phyloP scores from a whole-genome alignment of 1,140 invertebrate species.

The Apocrypta bakeri region DNA sequence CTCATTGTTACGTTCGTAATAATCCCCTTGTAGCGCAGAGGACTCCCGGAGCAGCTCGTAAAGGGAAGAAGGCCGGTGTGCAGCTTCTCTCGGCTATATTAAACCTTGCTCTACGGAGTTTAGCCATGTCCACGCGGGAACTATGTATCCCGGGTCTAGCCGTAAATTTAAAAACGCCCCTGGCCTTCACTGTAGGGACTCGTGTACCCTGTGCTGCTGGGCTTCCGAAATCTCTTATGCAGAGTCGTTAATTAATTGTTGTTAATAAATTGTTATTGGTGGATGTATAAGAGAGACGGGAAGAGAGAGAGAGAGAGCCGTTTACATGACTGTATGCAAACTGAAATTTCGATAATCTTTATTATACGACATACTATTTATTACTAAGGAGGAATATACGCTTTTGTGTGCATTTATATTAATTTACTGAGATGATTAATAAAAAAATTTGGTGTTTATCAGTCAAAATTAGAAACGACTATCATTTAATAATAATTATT shows the following conservation, averaged over 20 bases:
- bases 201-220: neutral
- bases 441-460: no score
- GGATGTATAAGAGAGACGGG: neutral
- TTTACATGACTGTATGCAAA: neutral
- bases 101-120: slow-evolving; percentile 27
- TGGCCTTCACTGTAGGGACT: slow-evolving; percentile 51
- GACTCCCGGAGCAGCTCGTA: neutral
- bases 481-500: no score
- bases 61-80: neutral
- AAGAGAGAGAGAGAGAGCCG: no score
- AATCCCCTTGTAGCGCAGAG: slow-evolving; percentile 18
- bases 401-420: no score
- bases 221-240: neutral
- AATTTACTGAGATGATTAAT: no score
- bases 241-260: slow-evolving; percentile 29
- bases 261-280: neutral
- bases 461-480: no score
- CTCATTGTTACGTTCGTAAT: slow-evolving; percentile 55
- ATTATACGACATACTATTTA: no score
- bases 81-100: neutral
- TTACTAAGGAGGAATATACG: no score
- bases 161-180: slow-evolving; percentile 61
- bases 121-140: slow-evolving; percentile 49
- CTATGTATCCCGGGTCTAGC: slow-evolving; percentile 45
- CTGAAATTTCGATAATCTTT: slow-evolving; percentile 45